A percentile compares a stretch with the other conserved stretches of the same genome.
phyloP scores from a whole-genome alignment of 2,113 vertebrate genomes.

The Catharus fuscescens region DNA sequence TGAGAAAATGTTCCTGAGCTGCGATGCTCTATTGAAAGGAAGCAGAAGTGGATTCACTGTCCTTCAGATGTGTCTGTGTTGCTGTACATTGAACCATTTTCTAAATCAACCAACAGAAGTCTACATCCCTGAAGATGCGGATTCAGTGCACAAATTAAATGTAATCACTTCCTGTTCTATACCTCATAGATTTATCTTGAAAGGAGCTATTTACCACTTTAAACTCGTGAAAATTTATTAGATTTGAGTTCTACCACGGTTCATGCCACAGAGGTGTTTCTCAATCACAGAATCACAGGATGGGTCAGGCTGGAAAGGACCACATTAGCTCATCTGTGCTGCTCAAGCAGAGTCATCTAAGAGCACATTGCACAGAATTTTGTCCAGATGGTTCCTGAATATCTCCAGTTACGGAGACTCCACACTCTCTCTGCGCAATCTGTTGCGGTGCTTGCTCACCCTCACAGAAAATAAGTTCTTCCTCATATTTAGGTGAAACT shows the following conservation, averaged over 20 bases:
- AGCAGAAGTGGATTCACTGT: background rate
- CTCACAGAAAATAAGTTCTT: background rate
- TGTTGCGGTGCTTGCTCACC: too few relatives aligned
- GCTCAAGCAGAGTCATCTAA: background rate
- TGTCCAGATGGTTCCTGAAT: background rate
- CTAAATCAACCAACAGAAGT: background rate
- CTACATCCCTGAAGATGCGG: background rate
- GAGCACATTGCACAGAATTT: background rate
- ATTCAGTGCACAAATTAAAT: background rate
- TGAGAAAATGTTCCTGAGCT: background rate
- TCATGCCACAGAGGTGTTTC: background rate
- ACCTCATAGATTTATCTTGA: background rate
- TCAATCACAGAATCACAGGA: background rate
- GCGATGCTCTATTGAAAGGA: background rate
- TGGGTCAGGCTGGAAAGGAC: background rate
- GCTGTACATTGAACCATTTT: background rate
- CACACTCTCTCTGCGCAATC: background rate
- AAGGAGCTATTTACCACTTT: background rate
- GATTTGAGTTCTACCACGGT: background rate
- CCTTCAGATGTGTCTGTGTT: background rate
- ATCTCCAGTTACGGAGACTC: background rate
- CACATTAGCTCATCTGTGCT: background rate
- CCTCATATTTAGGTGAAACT: background rate
- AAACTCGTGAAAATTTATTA: background rate
- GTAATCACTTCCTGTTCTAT: background rate